Conservation (phyloP, 2,888 invertebrate genomes). For the Drosophila macrothrix region DNA sequence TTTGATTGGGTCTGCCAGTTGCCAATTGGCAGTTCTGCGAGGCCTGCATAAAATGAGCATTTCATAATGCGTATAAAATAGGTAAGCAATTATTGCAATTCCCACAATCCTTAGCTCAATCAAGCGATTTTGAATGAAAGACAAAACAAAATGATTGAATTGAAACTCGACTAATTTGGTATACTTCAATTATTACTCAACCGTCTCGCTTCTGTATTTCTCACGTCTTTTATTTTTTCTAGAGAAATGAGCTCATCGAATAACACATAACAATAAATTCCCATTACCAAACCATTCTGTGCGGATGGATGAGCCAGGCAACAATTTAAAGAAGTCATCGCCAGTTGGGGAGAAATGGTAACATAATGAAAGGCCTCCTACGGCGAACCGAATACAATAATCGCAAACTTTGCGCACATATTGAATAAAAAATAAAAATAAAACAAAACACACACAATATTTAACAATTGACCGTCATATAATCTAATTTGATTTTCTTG, state of each 20-base stretch:
- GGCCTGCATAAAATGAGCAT: background rate
- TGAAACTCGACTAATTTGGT: slow-evolving; percentile 20
- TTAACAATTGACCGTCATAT: slow-evolving; percentile 29
- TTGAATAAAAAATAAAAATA: background rate
- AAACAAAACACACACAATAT: background rate
- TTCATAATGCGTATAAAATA: background rate
- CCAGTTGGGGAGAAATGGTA: slow-evolving; percentile 1
- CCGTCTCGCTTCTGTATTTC: slow-evolving; percentile 1
- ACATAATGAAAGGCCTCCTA: slow-evolving; percentile 33
- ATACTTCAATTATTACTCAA: slow-evolving; percentile 9
- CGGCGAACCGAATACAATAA: slow-evolving; percentile 20
- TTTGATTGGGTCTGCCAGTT: background rate
- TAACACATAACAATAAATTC: slow-evolving; percentile 26
- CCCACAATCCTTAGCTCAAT: background rate
- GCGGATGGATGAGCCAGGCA: background rate
- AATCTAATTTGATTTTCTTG: slow-evolving; percentile 36
- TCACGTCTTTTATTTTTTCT: slow-evolving; percentile 8
- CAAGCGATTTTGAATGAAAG: background rate
- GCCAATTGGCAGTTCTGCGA: background rate
- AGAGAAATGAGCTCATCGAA: slow-evolving; percentile 36
- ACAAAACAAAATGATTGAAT: slow-evolving; percentile 8
- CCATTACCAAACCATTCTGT: slow-evolving; percentile 22
- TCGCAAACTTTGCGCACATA: background rate
- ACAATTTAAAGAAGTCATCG: slow-evolving; percentile 2
- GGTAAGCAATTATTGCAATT: background rate